Base-by-base conservation (phyloP, 2,888 invertebrate species). In the Watsonalla cultraria region DNA sequence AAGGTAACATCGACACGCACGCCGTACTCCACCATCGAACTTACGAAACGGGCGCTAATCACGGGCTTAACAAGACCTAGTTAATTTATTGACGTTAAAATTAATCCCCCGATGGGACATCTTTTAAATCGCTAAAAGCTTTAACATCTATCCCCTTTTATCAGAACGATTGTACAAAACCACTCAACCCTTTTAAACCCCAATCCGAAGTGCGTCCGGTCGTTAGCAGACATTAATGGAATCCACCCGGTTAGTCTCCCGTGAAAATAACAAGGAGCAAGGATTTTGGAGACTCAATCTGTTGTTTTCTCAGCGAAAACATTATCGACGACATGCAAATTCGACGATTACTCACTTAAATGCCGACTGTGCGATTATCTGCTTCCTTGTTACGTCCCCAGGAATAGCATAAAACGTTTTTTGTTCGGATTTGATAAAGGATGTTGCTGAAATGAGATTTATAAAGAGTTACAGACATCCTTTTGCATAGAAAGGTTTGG, bases 101-200 rank as follows among this genome's bases (percentile, higher is more conserved):
- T 72, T 80, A 82, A 83, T 81, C 82, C 70, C 62, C 68, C 75
- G 66, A 65, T 64, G 75, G 77, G 85, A 84, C 85, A 86, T 88
- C 85, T 86, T 86, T 82, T 80, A 83, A 87, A 89, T 85, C 84
- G 82, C 77, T 84, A 79, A 86, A 85, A 86, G 88, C 85, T 85
- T 79, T 79, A 86, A 83, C 87, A 86, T 84, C 77, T 75, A 81
- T 82, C 80, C 86, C 81, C 81, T 85, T 87, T 86, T 87, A 86
- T 86, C 86, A 82, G 84, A 78, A 81, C 82, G 86, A 89, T 88
- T 89, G 86, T 89, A 87, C 86, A 83, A 88, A 87, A 87, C 86
- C 90, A 86, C 88, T 89, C 89, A 88, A 90, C 90, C 90, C 90
- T 90, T 90, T 90, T 87, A 87, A 87, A 86, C 82, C 90, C 84